These are phyloP conservation scores for Catharus bicknelli DNA, from an alignment of 2,113 vertebrate species.

Conservation along the genomic window DNA sequence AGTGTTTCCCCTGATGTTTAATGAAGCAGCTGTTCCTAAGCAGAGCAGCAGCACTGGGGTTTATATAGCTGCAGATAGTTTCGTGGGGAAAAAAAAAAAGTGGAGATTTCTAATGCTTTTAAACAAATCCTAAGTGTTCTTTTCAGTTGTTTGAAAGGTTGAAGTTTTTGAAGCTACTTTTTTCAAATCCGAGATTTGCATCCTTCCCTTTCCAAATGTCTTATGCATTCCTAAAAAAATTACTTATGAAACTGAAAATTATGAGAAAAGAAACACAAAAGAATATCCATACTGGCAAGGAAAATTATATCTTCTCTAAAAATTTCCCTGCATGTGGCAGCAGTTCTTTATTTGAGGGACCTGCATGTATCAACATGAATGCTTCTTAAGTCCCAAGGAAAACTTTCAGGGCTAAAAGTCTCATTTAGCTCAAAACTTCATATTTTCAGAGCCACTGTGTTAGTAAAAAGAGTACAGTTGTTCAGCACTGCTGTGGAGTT, in stretches of 20 bases:
- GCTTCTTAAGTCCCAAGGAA: not conserved
- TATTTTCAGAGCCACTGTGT: not conserved
- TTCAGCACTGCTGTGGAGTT: not conserved
- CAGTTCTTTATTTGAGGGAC: not conserved
- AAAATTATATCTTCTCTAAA: not conserved
- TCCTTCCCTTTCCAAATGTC: not conserved
- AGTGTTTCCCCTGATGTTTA: not conserved
- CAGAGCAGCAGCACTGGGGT: not conserved
- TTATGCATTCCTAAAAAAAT: not conserved
- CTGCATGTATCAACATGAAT: not conserved
- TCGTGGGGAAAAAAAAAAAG: not conserved
- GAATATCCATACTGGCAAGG: not conserved
- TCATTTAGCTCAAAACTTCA: constrained; percentile 13
- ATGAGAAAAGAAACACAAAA: not conserved
- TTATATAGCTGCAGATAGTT: not conserved
- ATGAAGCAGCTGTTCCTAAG: not conserved
- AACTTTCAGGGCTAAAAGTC: not conserved
- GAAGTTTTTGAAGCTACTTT: not conserved
- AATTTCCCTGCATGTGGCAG: not conserved
- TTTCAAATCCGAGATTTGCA: not conserved
- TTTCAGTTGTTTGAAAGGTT: not conserved
- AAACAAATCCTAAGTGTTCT: not conserved
- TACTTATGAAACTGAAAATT: not conserved
- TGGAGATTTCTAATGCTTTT: not conserved
- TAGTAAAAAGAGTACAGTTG: not conserved